Evolutionary conservation across 1,140 invertebrate species (phyloP).

Genomic region (Pinna nobilis): DNA sequence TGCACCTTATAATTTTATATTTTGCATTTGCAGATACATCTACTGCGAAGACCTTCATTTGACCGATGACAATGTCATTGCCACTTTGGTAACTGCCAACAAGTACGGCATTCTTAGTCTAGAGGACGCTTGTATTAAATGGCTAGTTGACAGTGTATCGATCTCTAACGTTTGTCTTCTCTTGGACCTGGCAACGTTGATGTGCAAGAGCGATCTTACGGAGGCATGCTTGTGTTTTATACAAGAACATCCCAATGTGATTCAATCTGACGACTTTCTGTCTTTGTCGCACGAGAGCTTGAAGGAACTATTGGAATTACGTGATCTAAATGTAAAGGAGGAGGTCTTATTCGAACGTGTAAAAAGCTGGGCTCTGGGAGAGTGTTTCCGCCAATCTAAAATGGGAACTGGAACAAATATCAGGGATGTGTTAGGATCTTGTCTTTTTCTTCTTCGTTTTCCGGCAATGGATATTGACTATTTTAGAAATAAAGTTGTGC

Average conservation of each 20-base stretch:
- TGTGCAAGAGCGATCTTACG: slow-evolving; percentile 33
- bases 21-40: slow-evolving; percentile 35
- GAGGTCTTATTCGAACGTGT: slow-evolving; percentile 15
- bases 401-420: background rate
- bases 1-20: too few species aligned
- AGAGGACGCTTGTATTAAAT: slow-evolving; percentile 86
- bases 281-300: slow-evolving; percentile 10
- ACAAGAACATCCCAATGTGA: background rate
- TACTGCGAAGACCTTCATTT: slow-evolving; percentile 65
- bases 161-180: slow-evolving; percentile 82
- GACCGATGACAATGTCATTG: slow-evolving; percentile 87
- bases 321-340: slow-evolving; percentile 27
- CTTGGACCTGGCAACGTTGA: slow-evolving; percentile 33
- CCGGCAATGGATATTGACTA: slow-evolving; percentile 22
- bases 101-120: slow-evolving; percentile 87
- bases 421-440: slow-evolving; percentile 22
- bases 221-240: slow-evolving; percentile 34
- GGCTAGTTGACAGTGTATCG: slow-evolving; percentile 83
- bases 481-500: slow-evolving; percentile 28
- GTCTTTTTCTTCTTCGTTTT: slow-evolving; percentile 34
- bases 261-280: slow-evolving; percentile 22
- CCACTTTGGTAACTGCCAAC: slow-evolving; percentile 87
- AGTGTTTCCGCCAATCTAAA: slow-evolving; percentile 20
- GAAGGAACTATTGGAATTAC: slow-evolving; percentile 3
- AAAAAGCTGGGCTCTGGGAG: slow-evolving; percentile 21